Evolutionary conservation across 2,888 invertebrate species (phyloP), one percentile per base, ranked within the genome.

Genomic region (Chymomyza fuscimana): DNA sequence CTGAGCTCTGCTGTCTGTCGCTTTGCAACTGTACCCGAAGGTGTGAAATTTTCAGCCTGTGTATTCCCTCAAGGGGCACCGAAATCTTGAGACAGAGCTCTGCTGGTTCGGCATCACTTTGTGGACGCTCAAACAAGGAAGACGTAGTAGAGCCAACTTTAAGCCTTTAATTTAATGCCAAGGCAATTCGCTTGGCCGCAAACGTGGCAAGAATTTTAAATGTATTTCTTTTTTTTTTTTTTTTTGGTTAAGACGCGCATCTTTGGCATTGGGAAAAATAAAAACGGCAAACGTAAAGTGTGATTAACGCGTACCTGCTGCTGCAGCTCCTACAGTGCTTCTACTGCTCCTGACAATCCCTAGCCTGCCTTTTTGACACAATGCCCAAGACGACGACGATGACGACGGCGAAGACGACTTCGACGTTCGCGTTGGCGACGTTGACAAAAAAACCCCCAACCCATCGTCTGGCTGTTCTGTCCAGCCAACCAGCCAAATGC

Each of bases 271-370:
- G 40, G 40, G 15, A 46, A 61, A 61, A 46, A 29, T 10, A 77
- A 69, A 73, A 77, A 76, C 70, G 72, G 69, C 79, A 71, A 79
- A 73, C 79, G 72, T 73, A 80, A 82, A 83, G 82, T 82, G 82
- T 82, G 82, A 82, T 82, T 81, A 81, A 81, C 81, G 81, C 81
- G 83, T 81, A 81, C 81, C 83, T 83, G 76, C 72, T 70, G 70
- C 79, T 80, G 50, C 60, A 59, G 67, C 73, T 50, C 40, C 61
- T 65, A 46, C 29, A 32, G 7, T 32, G 32, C 79, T 80, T 54
- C 60, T 36, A 36, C 62, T 59, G 60, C 22, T 63, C 59, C 68
- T 60, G 62, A 65, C 40, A 46, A 46, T 46, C 40, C 40, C 40
- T 46, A 46, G 46, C 66, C 81, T 73, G 81, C 81, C 80, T 78